Conservation (phyloP, 1,140 invertebrate species). For the Pygmarrhopalites habei region DNA sequence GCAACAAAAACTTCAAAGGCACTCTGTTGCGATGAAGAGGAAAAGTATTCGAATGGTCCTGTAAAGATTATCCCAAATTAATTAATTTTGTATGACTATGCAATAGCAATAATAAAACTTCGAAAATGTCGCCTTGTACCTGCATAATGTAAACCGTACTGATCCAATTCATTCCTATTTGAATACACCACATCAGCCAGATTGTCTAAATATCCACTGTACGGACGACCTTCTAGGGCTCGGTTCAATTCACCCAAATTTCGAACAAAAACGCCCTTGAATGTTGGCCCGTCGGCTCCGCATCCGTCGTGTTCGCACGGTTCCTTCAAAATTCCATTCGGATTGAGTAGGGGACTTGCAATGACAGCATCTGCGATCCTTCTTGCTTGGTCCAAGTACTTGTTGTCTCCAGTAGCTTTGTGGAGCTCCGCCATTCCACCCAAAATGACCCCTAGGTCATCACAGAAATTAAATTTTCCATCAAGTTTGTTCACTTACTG, state of each 20-base stretch:
- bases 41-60: constrained; percentile 12
- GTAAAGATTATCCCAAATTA: too few relatives aligned
- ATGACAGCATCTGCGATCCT: constrained; percentile 30
- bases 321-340: constrained; percentile 28
- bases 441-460: constrained; percentile 32
- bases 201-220: constrained; percentile 5
- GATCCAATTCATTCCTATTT: constrained; percentile 29
- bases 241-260: constrained; percentile 28
- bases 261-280: constrained; percentile 32
- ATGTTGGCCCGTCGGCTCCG: constrained; percentile 19
- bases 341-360: constrained; percentile 20
- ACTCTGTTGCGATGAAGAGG: constrained; percentile 12
- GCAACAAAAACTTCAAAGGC: constrained; percentile 21
- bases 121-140: too few relatives aligned
- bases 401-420: constrained; percentile 9
- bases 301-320: constrained; percentile 20
- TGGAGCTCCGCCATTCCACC: constrained; percentile 27
- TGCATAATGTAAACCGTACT: constrained; percentile 29
- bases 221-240: constrained; percentile 13
- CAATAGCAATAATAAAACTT: too few relatives aligned
- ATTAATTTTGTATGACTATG: too few relatives aligned
- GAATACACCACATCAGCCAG: constrained; percentile 8
- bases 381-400: constrained; percentile 17
- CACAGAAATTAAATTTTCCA: too few relatives aligned
- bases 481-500: too few relatives aligned